Conservation (phyloP, 2,113 vertebrate genomes). For the Hemichromis elongatus region DNA sequence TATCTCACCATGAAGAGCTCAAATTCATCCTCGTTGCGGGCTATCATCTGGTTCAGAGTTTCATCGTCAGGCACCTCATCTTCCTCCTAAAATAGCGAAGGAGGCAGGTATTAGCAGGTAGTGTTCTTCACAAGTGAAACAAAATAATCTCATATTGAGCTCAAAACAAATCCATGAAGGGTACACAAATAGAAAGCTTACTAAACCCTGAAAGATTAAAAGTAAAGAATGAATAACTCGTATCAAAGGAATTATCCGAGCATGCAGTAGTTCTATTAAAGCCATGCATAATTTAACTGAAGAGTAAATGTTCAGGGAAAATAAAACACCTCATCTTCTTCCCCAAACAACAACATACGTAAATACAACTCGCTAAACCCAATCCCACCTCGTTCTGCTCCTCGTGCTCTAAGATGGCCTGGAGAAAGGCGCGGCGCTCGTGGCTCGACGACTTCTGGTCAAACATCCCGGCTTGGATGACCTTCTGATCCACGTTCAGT, state of each 20-base stretch:
- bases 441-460: constrained; percentile 97
- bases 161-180: not conserved
- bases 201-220: not conserved
- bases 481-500: constrained; percentile 96
- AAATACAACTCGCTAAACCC: not conserved
- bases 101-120: not conserved
- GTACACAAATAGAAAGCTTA: not conserved
- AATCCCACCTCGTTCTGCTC: constrained; percentile 90
- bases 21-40: constrained; percentile 92
- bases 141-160: not conserved
- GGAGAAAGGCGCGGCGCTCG: constrained; percentile 89
- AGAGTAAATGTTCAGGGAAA: not conserved
- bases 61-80: constrained; percentile 95
- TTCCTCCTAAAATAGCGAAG: constrained; percentile 78
- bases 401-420: constrained; percentile 95
- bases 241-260: not conserved
- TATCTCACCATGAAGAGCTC: constrained; percentile 92
- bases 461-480: constrained; percentile 98
- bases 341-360: not conserved
- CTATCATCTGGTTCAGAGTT: constrained; percentile 98
- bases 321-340: not conserved
- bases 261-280: not conserved
- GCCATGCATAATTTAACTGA: not conserved
- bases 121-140: not conserved
- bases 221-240: not conserved